Evolutionary conservation across 2,797 vertebrate genomes (phyloP).

Genomic region (Hozukius guyotensis): DNA sequence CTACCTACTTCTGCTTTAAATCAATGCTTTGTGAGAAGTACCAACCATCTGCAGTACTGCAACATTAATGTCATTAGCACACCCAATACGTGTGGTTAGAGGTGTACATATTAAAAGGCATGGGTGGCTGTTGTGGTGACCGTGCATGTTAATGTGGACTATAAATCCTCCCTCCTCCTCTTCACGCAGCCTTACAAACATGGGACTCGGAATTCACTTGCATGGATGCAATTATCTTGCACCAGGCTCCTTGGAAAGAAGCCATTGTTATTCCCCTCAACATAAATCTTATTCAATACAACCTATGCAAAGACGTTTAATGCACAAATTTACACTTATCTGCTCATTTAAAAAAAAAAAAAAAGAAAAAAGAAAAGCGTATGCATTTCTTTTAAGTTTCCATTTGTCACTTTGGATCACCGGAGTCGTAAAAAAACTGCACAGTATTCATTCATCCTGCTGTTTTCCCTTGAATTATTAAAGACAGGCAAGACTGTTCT

Average conservation of each 20-base stretch:
- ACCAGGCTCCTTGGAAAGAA: conserved; percentile 30
- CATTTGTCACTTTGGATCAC: conserved; percentile 49
- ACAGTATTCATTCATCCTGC: conserved; percentile 1
- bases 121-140: conserved; percentile 8
- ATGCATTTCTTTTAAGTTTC: not conserved
- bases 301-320: conserved; percentile 11
- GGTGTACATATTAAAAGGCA: conserved; percentile 10
- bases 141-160: not conserved
- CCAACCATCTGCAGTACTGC: not conserved
- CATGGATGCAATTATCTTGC: conserved; percentile 52
- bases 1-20: not conserved
- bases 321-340: conserved; percentile 15
- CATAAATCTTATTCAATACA: conserved; percentile 26
- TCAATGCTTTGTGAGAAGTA: not conserved
- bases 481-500: not conserved
- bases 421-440: not conserved
- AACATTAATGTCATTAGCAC: conserved; percentile 8
- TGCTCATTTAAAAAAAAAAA: not conserved
- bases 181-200: conserved; percentile 18
- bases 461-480: conserved; percentile 48
- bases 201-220: conserved; percentile 46
- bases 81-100: not conserved
- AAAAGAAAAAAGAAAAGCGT: not conserved
- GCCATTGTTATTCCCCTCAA: conserved; percentile 35
- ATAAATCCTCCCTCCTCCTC: conserved; percentile 37